Evolutionary conservation across 2,797 vertebrate genomes (phyloP).

Genomic region (Rhynchonycteris naso): DNA sequence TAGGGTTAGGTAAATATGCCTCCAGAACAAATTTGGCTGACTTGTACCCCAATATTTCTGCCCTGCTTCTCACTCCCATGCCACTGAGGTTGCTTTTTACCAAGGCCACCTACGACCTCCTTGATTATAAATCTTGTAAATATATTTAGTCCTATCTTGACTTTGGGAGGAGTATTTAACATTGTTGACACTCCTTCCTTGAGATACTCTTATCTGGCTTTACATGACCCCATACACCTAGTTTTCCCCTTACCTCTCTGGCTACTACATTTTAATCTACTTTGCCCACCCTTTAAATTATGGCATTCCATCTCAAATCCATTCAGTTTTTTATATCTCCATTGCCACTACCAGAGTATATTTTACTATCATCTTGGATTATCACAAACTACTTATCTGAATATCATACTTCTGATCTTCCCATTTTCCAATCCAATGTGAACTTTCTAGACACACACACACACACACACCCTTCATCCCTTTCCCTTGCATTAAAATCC

Average conservation of each 20-base stretch:
- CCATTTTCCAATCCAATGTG: background rate
- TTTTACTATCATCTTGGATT: background rate
- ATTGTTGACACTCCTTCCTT: background rate
- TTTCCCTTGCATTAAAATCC: slow-evolving; percentile 33
- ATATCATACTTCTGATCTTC: slow-evolving; percentile 7
- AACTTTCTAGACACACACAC: slow-evolving; percentile 5
- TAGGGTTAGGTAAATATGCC: background rate
- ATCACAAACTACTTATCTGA: background rate
- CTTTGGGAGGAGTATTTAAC: background rate
- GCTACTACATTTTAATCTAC: background rate
- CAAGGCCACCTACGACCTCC: background rate
- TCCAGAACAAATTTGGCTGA: background rate
- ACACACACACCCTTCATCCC: background rate
- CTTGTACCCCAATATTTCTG: background rate
- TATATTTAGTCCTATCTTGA: background rate
- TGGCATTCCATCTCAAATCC: background rate
- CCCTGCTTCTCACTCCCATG: background rate
- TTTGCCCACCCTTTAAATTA: background rate
- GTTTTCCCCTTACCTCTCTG: background rate
- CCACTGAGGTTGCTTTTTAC: background rate
- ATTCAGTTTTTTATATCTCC: background rate
- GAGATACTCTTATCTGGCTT: background rate
- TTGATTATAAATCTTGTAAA: slow-evolving; percentile 18
- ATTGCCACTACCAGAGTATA: background rate
- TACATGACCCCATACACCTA: background rate